Conservation (phyloP, 2,113 vertebrate genomes). For the Xenopus borealis region DNA sequence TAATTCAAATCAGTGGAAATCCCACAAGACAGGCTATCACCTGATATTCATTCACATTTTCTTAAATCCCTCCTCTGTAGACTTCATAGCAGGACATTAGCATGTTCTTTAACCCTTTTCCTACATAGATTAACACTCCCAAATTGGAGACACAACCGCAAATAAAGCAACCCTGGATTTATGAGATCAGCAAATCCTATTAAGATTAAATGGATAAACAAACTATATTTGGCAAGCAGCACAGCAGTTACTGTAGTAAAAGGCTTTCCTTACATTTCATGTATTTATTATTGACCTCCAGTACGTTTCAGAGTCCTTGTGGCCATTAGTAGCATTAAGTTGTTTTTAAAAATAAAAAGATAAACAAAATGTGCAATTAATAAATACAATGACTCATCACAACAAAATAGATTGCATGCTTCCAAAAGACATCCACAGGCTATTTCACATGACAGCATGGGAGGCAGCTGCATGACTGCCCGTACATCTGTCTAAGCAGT, state of each 20-base stretch:
- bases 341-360: not conserved
- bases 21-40: no score
- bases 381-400: slow-evolving; percentile 26
- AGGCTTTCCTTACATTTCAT: not conserved
- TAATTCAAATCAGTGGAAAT: no score
- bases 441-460: slow-evolving; percentile 42
- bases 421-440: slow-evolving; percentile 33
- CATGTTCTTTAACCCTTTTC: not conserved
- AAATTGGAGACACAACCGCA: not conserved
- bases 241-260: not conserved
- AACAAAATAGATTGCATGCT: slow-evolving; percentile 18
- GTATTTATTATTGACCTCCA: no score
- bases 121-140: no score
- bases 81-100: no score
- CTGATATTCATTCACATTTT: no score
- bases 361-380: slow-evolving; percentile 28
- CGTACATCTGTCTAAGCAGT: slow-evolving; percentile 33
- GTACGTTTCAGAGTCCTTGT: no score
- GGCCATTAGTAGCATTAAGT: no score
- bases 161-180: not conserved
- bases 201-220: not conserved
- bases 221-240: not conserved
- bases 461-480: slow-evolving; percentile 29
- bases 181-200: not conserved
- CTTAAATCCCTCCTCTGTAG: no score